Conservation (phyloP, 1,140 invertebrate species). For the Paraescarpia echinospica region DNA sequence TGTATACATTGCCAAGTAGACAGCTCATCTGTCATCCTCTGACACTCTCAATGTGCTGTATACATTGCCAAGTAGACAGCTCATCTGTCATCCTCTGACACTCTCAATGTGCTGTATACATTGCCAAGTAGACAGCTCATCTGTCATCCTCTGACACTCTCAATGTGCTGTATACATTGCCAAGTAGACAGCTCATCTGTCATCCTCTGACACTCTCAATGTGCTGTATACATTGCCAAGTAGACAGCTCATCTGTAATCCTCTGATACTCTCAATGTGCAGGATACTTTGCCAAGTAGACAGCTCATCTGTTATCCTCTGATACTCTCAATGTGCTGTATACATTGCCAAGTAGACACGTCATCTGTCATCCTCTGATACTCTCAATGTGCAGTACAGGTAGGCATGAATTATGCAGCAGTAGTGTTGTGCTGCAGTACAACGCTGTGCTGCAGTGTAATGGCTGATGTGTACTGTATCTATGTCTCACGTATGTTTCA, state of each 20-base stretch:
- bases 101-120: neutral
- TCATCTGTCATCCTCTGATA: neutral
- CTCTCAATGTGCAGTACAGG: neutral
- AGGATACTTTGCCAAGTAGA: neutral
- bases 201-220: neutral
- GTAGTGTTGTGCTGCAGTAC: too few species aligned
- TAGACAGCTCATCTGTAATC: neutral
- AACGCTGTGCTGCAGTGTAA: neutral
- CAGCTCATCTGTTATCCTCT: neutral
- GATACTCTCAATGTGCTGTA: neutral
- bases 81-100: too few species aligned
- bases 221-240: neutral
- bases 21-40: too few species aligned
- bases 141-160: neutral
- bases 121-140: neutral
- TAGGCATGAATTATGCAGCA: neutral
- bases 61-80: too few species aligned
- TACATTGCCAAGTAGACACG: neutral
- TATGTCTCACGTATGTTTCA: neutral
- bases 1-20: too few species aligned
- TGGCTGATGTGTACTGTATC: neutral
- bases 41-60: too few species aligned
- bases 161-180: neutral
- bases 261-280: neutral
- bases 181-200: neutral